These are phyloP conservation scores for Athalia rosae DNA, from an alignment of 2,888 invertebrate genomes.

Conservation along the genomic window DNA sequence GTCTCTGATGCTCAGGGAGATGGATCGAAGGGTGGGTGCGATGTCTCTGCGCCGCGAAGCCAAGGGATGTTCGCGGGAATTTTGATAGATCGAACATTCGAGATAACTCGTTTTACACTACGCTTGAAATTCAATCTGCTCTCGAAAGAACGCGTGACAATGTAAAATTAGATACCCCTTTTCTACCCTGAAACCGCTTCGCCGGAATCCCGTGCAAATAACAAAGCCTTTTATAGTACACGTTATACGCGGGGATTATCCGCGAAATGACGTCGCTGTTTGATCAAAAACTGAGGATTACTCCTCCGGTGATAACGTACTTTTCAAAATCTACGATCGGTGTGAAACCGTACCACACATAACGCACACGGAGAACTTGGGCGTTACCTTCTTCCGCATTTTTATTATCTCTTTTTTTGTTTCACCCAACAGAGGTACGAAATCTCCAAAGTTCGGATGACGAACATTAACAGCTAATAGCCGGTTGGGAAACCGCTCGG, in stretches of 20 bases:
- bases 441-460: not conserved
- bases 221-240: too few relatives aligned
- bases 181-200: slow-evolving; percentile 17
- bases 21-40: slow-evolving; percentile 19
- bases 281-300: too few relatives aligned
- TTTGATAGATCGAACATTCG: slow-evolving; percentile 44
- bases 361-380: not conserved
- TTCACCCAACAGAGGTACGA: not conserved
- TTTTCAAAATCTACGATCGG: not conserved
- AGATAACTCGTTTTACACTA: slow-evolving; percentile 44
- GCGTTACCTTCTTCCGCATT: too few relatives aligned
- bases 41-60: not conserved
- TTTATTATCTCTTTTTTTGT: not conserved
- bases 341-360: not conserved
- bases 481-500: not conserved
- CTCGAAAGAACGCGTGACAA: slow-evolving; percentile 39
- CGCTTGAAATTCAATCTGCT: slow-evolving; percentile 40
- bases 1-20: slow-evolving; percentile 9
- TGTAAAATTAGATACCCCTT: slow-evolving; percentile 40
- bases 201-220: not conserved
- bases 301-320: too few relatives aligned
- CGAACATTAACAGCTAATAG: not conserved
- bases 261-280: not conserved
- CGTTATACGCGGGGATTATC: too few relatives aligned
- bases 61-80: slow-evolving; percentile 16